phyloP scores from a whole-genome alignment of 2,113 vertebrate species.

The Carassius carassius region DNA sequence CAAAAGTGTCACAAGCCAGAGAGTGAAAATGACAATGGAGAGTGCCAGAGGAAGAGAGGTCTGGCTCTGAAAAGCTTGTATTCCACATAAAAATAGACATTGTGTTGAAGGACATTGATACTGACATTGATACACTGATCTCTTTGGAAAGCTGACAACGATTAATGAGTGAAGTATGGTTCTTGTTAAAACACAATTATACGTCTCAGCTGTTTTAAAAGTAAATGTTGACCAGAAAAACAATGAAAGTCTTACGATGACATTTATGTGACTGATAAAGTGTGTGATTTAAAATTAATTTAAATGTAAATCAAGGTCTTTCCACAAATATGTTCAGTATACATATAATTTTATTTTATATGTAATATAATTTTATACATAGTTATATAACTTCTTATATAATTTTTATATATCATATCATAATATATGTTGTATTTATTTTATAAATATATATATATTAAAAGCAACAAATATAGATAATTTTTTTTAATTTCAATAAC shows the following conservation, averaged over 20 bases:
- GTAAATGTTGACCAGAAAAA: not conserved
- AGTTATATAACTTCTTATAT: no score
- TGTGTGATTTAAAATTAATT: not conserved
- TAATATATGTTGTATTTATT: no score
- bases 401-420: no score
- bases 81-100: slow-evolving; percentile 52
- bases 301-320: not conserved
- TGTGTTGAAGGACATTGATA: slow-evolving; percentile 4
- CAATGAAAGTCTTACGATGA: not conserved
- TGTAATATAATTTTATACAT: no score
- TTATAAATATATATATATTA: no score
- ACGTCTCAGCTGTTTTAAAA: not conserved
- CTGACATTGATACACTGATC: slow-evolving; percentile 20
- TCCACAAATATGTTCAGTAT: not conserved
- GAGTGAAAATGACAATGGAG: slow-evolving; percentile 58
- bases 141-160: not conserved
- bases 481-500: no score
- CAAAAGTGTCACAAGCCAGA: slow-evolving; percentile 59
- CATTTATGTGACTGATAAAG: not conserved
- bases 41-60: slow-evolving; percentile 58
- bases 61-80: slow-evolving; percentile 16
- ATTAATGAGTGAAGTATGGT: slow-evolving; percentile 4
- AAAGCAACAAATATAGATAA: no score
- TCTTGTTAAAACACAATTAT: slow-evolving; percentile 12
- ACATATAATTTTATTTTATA: no score